Percentiles rank a stretch among this genome's conserved stretches.
phyloP scores from a whole-genome alignment of 2,888 invertebrate genomes.

The Agriopis aurantiaria region DNA sequence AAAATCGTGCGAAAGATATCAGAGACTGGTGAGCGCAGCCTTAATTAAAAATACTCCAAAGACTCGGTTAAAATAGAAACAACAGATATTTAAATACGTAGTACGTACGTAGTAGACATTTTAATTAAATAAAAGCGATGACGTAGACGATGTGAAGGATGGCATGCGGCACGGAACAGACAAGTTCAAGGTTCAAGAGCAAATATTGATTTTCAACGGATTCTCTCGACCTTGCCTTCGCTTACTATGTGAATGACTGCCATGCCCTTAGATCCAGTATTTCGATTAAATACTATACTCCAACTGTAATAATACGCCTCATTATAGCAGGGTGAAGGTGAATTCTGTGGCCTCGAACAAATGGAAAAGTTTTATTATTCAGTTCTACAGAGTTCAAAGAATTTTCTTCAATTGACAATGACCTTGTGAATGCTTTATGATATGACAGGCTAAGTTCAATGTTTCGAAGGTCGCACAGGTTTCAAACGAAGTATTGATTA shows the following conservation, averaged over 20 bases:
- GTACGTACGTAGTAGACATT: too few relatives aligned
- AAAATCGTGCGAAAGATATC: too few relatives aligned
- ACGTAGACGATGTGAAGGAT: conserved; percentile 8
- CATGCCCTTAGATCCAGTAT: neutral
- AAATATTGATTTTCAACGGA: conserved; percentile 11
- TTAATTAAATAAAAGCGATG: conserved; percentile 3
- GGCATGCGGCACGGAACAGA: conserved; percentile 1
- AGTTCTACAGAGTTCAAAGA: neutral
- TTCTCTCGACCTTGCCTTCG: conserved; percentile 1
- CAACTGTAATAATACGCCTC: too few relatives aligned
- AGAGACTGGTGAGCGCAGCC: too few relatives aligned
- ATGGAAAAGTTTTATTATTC: too few relatives aligned
- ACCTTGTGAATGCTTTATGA: neutral
- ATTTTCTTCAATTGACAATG: neutral
- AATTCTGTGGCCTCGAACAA: too few relatives aligned
- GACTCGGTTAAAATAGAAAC: neutral
- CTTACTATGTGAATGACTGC: neutral
- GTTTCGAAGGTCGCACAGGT: conserved; percentile 3
- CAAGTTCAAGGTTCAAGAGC: conserved; percentile 15
- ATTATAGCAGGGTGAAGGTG: too few relatives aligned
- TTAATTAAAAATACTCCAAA: neutral
- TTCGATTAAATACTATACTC: neutral
- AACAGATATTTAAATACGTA: too few relatives aligned
- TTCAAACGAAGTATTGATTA: neutral
- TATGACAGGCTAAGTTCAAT: conserved; percentile 3